phyloP scores from a whole-genome alignment of 2,797 vertebrate species.

The Typhlichthys subterraneus region DNA sequence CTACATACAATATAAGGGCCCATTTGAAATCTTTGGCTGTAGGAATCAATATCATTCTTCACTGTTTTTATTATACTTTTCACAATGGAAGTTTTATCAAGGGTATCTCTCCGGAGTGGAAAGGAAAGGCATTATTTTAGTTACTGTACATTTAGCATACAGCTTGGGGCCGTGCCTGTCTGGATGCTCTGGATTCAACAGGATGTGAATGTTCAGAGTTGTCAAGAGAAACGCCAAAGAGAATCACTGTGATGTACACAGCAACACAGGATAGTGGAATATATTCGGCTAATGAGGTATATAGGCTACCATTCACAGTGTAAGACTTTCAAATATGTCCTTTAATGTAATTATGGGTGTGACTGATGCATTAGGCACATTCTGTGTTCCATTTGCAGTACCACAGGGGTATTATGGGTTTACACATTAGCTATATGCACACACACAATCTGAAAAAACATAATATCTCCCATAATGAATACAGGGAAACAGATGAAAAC shows the following conservation, averaged over 20 bases:
- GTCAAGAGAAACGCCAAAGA: not conserved
- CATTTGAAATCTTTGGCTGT: conserved; percentile 51
- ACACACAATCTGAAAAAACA: too few relatives aligned
- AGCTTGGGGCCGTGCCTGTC: conserved; percentile 5
- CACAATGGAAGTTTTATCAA: too few relatives aligned
- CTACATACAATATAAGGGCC: conserved; percentile 59
- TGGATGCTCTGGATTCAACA: not conserved
- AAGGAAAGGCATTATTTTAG: not conserved
- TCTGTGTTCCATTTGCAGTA: too few relatives aligned
- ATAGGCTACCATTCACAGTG: too few relatives aligned
- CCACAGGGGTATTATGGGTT: too few relatives aligned
- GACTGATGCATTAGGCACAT: too few relatives aligned
- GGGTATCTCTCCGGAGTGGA: not conserved
- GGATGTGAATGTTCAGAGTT: not conserved
- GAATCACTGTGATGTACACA: conserved; percentile 11
- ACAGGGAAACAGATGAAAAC: too few relatives aligned
- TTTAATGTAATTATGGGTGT: too few relatives aligned
- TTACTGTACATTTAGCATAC: conserved; percentile 3
- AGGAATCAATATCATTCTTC: conserved; percentile 40
- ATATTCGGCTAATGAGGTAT: conserved; percentile 1
- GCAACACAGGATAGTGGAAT: conserved; percentile 12
- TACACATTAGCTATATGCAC: too few relatives aligned
- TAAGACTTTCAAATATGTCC: too few relatives aligned
- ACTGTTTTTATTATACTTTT: too few relatives aligned
- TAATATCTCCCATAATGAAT: too few relatives aligned